Evolutionary conservation across 2,113 vertebrate species (phyloP), one percentile per base, ranked within the genome.

Genomic region (Lampris incognitus): DNA sequence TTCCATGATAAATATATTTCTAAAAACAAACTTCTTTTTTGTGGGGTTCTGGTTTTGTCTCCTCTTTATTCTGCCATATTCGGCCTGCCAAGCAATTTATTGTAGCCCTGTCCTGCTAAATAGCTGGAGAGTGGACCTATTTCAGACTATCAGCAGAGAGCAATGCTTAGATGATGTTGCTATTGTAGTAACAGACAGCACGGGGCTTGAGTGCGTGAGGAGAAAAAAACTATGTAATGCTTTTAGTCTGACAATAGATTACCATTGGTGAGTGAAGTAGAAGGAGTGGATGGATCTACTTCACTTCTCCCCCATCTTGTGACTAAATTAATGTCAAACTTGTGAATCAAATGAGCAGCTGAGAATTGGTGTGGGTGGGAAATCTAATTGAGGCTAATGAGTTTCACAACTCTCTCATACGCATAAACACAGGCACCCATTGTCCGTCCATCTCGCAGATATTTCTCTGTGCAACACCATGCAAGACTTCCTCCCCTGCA

Each of bases 1-100:
- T 88, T 85, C 71, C 71, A 86, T 86, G 86, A 76, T 83, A 87
- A 92, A 90, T 79, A 71, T 70, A 83, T 84, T 87, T 85, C 72
- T 76, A 63, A 83, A 85, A 91, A 85, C 60, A 76, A 44, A 36
- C 64, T 24, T 71, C 55, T 7, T 1, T 71, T 77, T 66, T 73
- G 49, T 37, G 55, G 70, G 75, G 61, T 72, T 79, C 57, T 86
- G 73, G 42, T 59, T 80, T 77, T 50, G 68, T 74, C 69, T 73
- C 51, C 58, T 60, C 61, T 66, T 70, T 81, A 9, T 48, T 64
- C 24, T 68, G 69, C 69, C 62, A 39, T 76, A 78, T 88, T 71
- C 80, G 72, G 84, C 86, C 83, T 82, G 78, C 52, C 66, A 42
- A 76, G 59, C 44, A 67, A 82, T 67, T 77, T 55, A 24, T 24